A percentile compares a stretch with the other conserved stretches of the same genome.
Conservation (phyloP, 2,888 invertebrate genomes). For the Tenthredo scrophulariae region DNA sequence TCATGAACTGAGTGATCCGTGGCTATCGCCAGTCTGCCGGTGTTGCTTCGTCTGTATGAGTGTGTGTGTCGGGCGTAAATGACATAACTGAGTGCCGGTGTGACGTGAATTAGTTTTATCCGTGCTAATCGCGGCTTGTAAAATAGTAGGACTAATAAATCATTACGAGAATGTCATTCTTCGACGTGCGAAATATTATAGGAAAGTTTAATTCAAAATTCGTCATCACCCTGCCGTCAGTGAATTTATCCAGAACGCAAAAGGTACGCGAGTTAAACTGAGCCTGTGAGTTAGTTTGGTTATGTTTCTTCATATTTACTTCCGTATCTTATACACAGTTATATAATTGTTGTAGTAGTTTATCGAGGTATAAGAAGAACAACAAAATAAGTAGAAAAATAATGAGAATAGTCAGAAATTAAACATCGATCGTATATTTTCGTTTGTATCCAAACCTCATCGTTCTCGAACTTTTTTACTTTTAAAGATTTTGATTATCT, state of each 20-base stretch:
- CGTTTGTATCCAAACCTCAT: background rate
- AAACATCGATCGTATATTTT: background rate
- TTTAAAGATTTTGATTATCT: constrained; percentile 85
- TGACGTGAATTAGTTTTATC: background rate
- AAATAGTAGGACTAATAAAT: background rate
- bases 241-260: constrained; percentile 84
- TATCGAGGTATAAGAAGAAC: background rate
- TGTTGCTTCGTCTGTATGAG: background rate
- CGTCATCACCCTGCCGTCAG: constrained; percentile 69
- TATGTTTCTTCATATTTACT: background rate
- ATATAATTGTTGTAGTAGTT: background rate
- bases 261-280: constrained; percentile 81
- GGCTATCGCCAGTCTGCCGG: background rate
- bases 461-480: constrained; percentile 26
- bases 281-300: constrained; percentile 56
- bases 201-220: constrained; percentile 69
- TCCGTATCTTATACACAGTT: background rate
- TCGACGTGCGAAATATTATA: constrained; percentile 69
- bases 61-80: background rate
- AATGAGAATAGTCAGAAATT: background rate
- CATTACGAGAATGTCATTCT: constrained; percentile 65
- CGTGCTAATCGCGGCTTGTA: background rate
- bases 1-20: background rate
- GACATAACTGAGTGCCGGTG: background rate
- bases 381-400: background rate